Conservation (phyloP, 2,113 vertebrate species). For the Phaethon lepturus region DNA sequence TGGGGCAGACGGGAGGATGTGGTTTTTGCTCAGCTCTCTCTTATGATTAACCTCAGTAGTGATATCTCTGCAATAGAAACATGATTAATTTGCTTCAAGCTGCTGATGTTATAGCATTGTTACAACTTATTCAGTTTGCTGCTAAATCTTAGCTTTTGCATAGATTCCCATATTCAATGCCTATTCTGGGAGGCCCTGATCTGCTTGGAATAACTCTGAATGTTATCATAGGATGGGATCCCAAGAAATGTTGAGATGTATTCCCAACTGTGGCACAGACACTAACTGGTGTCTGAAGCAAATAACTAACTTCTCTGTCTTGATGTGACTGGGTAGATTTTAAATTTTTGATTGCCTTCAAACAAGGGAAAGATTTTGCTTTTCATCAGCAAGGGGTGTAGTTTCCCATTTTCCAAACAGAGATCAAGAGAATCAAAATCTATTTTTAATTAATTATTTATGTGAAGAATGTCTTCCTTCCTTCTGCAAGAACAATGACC, state of each 20-base stretch:
- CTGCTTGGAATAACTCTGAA: background rate
- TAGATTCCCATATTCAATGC: background rate
- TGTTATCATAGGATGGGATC: background rate
- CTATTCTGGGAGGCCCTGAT: background rate
- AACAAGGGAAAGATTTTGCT: background rate
- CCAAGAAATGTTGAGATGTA: background rate
- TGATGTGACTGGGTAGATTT: rapidly evolving
- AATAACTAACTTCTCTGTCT: background rate
- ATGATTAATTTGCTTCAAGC: background rate
- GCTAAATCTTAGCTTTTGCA: background rate
- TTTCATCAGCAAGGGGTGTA: background rate
- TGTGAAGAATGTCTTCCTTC: background rate
- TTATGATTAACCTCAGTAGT: background rate
- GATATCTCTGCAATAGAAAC: background rate
- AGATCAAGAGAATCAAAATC: background rate
- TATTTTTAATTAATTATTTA: background rate
- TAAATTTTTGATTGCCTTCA: background rate
- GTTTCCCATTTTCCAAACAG: background rate
- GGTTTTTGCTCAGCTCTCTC: background rate
- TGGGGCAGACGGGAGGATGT: background rate
- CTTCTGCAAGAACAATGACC: background rate
- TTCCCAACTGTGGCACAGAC: background rate
- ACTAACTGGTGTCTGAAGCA: background rate
- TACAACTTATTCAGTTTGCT: background rate
- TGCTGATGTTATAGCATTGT: background rate